Evolutionary conservation across 2,113 vertebrate genomes (phyloP).

Genomic region (Corvus hawaiiensis): DNA sequence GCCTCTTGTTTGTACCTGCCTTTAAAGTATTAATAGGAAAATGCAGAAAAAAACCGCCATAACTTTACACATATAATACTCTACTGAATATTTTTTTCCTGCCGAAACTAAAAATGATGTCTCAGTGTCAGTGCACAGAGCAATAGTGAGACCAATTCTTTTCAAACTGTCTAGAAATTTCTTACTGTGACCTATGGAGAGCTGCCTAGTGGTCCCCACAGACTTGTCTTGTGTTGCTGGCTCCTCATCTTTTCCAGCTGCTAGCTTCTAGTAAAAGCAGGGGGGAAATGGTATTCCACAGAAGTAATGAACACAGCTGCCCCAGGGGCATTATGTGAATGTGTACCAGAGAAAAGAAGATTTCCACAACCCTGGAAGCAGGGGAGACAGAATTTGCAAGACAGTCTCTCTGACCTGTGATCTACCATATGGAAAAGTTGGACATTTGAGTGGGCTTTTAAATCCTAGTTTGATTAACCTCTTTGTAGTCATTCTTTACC

Average conservation of each 20-base stretch:
- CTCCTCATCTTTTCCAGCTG: constrained; percentile 28
- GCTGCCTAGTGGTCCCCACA: not conserved
- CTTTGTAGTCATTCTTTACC: not conserved
- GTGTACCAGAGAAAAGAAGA: not conserved
- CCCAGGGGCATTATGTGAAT: not conserved
- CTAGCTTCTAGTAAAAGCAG: constrained; percentile 11
- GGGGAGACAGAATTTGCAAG: not conserved
- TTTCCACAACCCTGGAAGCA: not conserved
- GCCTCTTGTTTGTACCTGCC: not conserved
- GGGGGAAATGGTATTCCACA: not conserved
- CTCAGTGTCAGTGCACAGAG: not conserved
- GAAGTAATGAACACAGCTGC: not conserved
- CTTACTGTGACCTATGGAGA: not conserved
- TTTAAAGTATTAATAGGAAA: not conserved
- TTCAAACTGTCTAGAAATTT: not conserved
- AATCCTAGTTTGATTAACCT: not conserved
- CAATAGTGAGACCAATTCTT: not conserved
- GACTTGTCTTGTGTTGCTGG: not conserved
- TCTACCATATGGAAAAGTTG: not conserved
- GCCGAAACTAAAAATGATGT: not conserved
- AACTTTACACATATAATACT: not conserved
- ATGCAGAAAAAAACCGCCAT: not conserved
- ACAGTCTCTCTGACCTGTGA: not conserved
- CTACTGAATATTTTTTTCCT: not conserved
- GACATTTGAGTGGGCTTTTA: not conserved